Percentiles rank a stretch among this genome's conserved stretches.
Conservation (phyloP, 1,140 invertebrate species). For the Centruroides sculpturatus region DNA sequence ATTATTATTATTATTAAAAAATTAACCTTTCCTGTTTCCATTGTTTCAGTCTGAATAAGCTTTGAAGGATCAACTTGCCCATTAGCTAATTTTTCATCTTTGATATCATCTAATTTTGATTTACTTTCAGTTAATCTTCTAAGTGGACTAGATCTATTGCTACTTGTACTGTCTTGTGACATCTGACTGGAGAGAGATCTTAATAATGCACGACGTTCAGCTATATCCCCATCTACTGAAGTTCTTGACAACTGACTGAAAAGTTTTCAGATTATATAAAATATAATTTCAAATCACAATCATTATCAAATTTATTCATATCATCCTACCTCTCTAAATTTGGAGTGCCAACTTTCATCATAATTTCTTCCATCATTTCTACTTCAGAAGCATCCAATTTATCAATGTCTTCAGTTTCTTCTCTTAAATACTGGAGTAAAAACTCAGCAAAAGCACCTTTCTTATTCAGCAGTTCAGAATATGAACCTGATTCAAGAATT, state of each 20-base stretch:
- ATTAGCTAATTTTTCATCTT: background rate
- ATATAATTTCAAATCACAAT: background rate
- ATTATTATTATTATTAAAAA: background rate
- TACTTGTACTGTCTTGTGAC: background rate
- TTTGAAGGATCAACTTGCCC: constrained; percentile 23
- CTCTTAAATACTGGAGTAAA: constrained; percentile 60
- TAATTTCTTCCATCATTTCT: constrained; percentile 3
- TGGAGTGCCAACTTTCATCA: constrained; percentile 2
- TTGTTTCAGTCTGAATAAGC: constrained; percentile 73
- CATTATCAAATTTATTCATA: background rate
- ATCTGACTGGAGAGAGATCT: background rate
- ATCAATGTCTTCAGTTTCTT: constrained; percentile 35
- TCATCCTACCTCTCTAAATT: constrained; percentile 1
- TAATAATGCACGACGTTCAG: background rate
- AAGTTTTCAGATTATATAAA: no score
- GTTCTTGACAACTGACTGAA: no score
- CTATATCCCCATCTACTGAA: background rate
- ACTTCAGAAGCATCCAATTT: background rate
- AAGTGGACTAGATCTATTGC: background rate
- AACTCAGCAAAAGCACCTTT: constrained; percentile 35
- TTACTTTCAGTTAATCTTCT: background rate
- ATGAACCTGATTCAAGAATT: constrained; percentile 27
- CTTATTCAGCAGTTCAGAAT: constrained; percentile 24
- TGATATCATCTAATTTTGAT: background rate
- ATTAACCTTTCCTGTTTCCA: constrained; percentile 77